Conservation (phyloP, 2,797 vertebrate genomes). For the Lophura swinhoii region DNA sequence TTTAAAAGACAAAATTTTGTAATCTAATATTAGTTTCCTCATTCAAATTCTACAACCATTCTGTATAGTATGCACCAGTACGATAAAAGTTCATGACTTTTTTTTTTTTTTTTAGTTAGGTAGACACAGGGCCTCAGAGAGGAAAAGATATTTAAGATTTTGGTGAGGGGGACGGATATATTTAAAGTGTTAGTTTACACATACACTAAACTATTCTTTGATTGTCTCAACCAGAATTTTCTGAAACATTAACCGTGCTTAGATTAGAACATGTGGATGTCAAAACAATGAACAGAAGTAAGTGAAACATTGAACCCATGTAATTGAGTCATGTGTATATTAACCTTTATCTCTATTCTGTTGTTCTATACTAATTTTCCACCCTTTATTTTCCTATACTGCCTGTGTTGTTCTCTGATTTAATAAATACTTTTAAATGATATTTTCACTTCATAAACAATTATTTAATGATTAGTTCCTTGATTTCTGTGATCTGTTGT, state of each 20-base stretch:
- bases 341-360: not conserved
- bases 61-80: not conserved
- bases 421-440: not conserved
- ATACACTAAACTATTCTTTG: not conserved
- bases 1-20: not conserved
- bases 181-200: not conserved
- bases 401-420: not conserved
- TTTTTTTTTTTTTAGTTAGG: not conserved
- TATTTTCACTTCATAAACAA: not conserved
- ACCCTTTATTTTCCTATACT: not conserved
- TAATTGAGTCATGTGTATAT: not conserved
- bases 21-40: not conserved
- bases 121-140: not conserved
- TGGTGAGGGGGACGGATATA: not conserved
- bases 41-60: not conserved
- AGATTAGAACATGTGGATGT: not conserved
- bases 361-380: not conserved
- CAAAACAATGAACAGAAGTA: not conserved
- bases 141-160: not conserved
- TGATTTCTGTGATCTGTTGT: not conserved
- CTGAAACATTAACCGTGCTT: not conserved
- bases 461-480: not conserved
- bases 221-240: not conserved
- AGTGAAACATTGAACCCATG: not conserved
- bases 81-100: fast-evolving